Evolutionary conservation across 1,140 invertebrate species (phyloP).

Genomic region (Holotrichia oblita): DNA sequence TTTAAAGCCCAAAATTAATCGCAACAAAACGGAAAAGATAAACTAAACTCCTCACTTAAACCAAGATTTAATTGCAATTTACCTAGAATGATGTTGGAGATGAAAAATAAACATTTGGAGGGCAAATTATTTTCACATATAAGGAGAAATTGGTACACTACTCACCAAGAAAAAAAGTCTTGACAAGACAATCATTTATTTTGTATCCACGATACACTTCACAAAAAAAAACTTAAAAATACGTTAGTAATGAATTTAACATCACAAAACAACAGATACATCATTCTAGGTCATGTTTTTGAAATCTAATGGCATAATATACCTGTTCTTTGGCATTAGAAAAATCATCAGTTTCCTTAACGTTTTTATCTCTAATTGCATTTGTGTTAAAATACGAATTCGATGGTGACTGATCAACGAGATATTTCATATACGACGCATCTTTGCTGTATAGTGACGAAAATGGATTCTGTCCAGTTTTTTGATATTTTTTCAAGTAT

Average conservation of each 20-base stretch:
- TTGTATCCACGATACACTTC: not conserved
- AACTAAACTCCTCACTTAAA: no score
- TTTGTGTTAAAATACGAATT: constrained; percentile 14
- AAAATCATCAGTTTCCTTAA: not conserved
- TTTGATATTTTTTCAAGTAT: not conserved
- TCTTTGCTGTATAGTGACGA: not conserved
- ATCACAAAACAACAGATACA: not conserved
- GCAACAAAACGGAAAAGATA: no score
- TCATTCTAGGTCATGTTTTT: constrained; percentile 21
- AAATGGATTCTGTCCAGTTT: not conserved
- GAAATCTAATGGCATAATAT: constrained; percentile 26
- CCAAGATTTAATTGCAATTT: not conserved
- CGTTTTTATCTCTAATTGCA: not conserved
- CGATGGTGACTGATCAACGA: not conserved
- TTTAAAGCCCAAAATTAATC: no score
- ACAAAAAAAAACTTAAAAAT: not conserved
- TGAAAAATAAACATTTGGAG: not conserved
- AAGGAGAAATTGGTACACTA: no score
- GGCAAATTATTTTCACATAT: no score
- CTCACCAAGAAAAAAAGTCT: no score
- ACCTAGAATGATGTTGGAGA: not conserved
- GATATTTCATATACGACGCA: constrained; percentile 5
- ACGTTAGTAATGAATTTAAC: not conserved
- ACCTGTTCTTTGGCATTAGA: not conserved
- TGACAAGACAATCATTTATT: not conserved